Conservation (phyloP, 2,113 vertebrate genomes). For the Mirounga angustirostris region DNA sequence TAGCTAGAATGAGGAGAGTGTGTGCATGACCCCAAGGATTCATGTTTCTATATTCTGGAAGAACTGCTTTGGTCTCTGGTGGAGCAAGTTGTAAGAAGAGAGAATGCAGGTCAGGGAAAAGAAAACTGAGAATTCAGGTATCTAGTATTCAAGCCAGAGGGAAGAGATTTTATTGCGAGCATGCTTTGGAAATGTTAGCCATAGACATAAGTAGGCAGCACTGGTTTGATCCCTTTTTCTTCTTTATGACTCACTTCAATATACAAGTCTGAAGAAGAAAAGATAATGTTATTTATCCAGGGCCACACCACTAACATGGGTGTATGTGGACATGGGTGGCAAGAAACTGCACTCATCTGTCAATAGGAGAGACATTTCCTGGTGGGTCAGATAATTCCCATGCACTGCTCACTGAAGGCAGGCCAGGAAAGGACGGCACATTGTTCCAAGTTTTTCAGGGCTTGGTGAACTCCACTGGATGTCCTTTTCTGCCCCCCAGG, state of each 20-base stretch:
- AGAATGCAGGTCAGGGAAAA: background rate
- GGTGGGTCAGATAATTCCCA: background rate
- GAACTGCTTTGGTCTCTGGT: background rate
- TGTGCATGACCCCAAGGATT: background rate
- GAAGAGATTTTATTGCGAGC: background rate
- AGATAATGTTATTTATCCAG: background rate
- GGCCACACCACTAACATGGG: background rate
- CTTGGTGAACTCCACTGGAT: background rate
- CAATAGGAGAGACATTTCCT: background rate
- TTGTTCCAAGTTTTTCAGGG: background rate
- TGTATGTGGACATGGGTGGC: background rate
- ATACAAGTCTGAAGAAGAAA: background rate
- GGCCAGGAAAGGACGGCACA: background rate
- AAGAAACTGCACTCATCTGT: background rate
- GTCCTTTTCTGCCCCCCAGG: background rate
- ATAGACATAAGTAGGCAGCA: background rate
- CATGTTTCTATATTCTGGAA: background rate
- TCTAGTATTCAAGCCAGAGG: background rate
- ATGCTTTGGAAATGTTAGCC: background rate
- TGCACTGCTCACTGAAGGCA: background rate
- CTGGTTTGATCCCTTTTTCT: background rate
- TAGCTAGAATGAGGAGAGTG: background rate
- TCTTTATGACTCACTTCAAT: background rate
- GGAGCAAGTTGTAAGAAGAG: background rate
- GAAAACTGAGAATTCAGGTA: background rate